Evolutionary conservation across 2,888 invertebrate species (phyloP).

Genomic region (Drosophila kuntzei): DNA sequence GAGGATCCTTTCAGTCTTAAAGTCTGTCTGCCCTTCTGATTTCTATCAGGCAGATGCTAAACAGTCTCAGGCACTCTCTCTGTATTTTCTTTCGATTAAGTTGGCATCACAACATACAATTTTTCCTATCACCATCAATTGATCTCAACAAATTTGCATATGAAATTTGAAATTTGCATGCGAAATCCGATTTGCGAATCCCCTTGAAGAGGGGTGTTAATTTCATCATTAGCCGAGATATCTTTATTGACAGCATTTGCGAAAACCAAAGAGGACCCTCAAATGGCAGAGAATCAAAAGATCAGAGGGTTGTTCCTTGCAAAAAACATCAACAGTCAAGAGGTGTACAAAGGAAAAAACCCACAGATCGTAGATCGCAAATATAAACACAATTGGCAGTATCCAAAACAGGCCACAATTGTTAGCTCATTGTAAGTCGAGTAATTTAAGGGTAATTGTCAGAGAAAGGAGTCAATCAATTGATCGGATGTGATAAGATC

Average conservation of each 20-base stretch:
- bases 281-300: not conserved
- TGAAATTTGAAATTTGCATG: conserved; percentile 40
- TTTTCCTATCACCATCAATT: conserved; percentile 36
- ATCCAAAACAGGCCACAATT: conserved; percentile 11
- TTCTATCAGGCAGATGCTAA: conserved; percentile 43
- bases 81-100: conserved; percentile 47
- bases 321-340: conserved; percentile 60
- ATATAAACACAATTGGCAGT: conserved; percentile 62
- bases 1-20: conserved; percentile 1
- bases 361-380: conserved; percentile 58
- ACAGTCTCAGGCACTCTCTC: conserved; percentile 5
- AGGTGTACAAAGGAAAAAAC: conserved; percentile 44
- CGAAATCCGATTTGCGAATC: conserved; percentile 44
- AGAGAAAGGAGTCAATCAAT: conserved; percentile 31
- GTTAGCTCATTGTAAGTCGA: not conserved
- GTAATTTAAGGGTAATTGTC: not conserved
- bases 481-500: conserved; percentile 15
- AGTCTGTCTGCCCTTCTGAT: conserved; percentile 1
- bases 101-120: conserved; percentile 48
- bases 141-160: conserved; percentile 51
- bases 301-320: conserved; percentile 27
- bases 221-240: conserved; percentile 69
- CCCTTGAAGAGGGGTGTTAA: conserved; percentile 58
- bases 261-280: conserved; percentile 19
- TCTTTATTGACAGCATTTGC: conserved; percentile 53